A percentile compares a stretch with the other conserved stretches of the same genome.
Evolutionary conservation across 2,797 vertebrate species (phyloP).

Genomic region (Dermochelys coriacea): DNA sequence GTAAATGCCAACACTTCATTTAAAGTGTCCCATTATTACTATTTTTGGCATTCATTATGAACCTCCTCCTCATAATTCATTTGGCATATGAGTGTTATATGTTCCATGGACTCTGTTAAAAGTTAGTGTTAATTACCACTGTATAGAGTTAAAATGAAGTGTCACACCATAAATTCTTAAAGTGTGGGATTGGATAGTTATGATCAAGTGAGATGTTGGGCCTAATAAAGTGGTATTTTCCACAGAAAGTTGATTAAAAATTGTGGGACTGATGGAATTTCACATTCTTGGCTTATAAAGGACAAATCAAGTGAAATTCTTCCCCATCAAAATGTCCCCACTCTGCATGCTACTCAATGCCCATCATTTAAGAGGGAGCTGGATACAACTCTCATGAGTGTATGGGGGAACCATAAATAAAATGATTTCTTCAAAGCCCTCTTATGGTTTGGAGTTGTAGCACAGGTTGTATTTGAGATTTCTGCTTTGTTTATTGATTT

Average conservation of each 20-base stretch:
- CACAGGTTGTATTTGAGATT: neutral
- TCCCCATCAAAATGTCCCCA: neutral
- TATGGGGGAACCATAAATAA: neutral
- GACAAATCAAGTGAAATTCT: neutral
- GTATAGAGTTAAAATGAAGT: neutral
- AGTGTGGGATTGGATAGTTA: neutral
- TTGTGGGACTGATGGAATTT: neutral
- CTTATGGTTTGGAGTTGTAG: neutral
- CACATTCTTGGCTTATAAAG: neutral
- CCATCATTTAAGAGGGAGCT: neutral
- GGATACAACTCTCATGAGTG: neutral
- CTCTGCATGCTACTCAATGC: neutral
- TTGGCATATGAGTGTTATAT: constrained; percentile 5
- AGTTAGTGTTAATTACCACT: neutral
- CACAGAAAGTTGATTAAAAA: neutral
- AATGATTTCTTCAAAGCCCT: neutral
- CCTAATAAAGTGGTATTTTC: neutral
- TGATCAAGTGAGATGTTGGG: neutral
- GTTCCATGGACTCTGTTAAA: neutral
- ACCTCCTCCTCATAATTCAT: constrained; percentile 24
- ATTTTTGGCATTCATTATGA: neutral
- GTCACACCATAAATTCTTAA: neutral
- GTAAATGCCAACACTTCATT: constrained; percentile 10
- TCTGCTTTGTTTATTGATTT: neutral
- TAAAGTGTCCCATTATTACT: constrained; percentile 17